Percentiles rank a stretch among this genome's conserved stretches.
These are phyloP conservation scores for Ashinkailepas kermadecensis DNA, from an alignment of 2,888 invertebrate species.

Conservation along the genomic window DNA sequence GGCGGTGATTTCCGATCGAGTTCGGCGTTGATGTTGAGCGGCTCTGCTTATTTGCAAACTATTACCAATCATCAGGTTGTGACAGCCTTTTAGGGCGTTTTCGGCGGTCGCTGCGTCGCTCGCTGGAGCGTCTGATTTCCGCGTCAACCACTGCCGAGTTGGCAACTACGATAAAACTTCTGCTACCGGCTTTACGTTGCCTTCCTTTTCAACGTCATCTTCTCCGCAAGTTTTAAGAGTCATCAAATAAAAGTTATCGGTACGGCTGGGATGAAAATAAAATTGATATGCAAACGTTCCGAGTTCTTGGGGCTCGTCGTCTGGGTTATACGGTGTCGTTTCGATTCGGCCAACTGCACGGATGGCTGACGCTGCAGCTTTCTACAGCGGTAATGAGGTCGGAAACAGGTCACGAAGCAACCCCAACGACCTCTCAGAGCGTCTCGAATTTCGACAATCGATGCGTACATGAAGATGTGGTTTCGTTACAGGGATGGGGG, in stretches of 20 bases:
- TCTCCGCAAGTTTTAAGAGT: background rate
- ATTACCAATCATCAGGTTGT: slow-evolving; percentile 15
- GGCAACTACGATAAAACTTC: background rate
- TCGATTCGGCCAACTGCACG: background rate
- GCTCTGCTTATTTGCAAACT: background rate
- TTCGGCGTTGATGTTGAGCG: background rate
- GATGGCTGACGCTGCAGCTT: background rate
- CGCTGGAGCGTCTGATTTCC: background rate
- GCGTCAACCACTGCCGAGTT: background rate
- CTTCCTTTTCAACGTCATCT: background rate
- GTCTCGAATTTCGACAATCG: too few species aligned
- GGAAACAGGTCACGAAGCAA: too few species aligned
- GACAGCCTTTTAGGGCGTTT: slow-evolving; percentile 6
- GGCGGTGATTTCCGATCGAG: too few species aligned
- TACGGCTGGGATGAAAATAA: background rate
- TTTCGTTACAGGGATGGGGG: too few species aligned
- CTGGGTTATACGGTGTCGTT: too few species aligned
- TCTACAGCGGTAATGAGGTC: too few species aligned
- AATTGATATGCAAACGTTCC: background rate
- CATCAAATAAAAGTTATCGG: background rate
- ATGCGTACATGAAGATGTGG: too few species aligned
- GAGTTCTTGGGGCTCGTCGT: background rate
- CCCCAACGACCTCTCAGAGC: too few species aligned
- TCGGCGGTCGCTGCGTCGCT: background rate
- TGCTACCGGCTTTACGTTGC: background rate